These are phyloP conservation scores for Spicauda simplicius DNA, from an alignment of 2,888 invertebrate species.

Conservation along the genomic window DNA sequence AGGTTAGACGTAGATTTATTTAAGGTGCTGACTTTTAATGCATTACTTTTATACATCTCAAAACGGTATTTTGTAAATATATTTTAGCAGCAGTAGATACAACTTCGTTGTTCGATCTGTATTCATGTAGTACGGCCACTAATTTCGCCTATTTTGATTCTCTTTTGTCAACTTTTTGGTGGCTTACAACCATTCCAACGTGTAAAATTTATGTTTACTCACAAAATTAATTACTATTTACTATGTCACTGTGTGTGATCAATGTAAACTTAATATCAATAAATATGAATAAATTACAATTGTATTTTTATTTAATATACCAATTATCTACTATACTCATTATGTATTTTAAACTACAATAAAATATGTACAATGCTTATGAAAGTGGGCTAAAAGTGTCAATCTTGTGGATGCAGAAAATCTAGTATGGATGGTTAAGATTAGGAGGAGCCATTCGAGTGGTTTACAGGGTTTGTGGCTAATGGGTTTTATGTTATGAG, in stretches of 20 bases:
- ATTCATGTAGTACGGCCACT: conserved; percentile 25
- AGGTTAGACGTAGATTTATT: conserved; percentile 29
- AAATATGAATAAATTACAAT: conserved; percentile 24
- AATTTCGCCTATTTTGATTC: conserved; percentile 6
- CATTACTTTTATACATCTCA: conserved; percentile 28
- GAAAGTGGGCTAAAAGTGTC: too few relatives aligned
- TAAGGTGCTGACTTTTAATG: conserved; percentile 42
- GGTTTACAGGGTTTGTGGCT: too few relatives aligned
- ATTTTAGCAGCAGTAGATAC: conserved; percentile 37
- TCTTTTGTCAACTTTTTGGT: conserved; percentile 3
- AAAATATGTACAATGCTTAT: too few relatives aligned
- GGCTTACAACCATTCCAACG: conserved; percentile 28
- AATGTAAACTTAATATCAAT: conserved; percentile 16
- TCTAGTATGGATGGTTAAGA: too few relatives aligned
- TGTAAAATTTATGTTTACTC: conserved; percentile 25
- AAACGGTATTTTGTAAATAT: conserved; percentile 43
- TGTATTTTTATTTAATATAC: conserved; percentile 6
- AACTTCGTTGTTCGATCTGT: conserved; percentile 32
- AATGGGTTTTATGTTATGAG: too few relatives aligned
- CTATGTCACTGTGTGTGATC: conserved; percentile 5
- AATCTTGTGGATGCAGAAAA: too few relatives aligned
- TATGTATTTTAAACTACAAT: too few relatives aligned
- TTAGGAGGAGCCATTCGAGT: too few relatives aligned
- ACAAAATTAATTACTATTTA: conserved; percentile 22
- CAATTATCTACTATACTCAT: neutral